Percentiles rank a stretch among this genome's conserved stretches.
Evolutionary conservation across 2,797 vertebrate species (phyloP).

Genomic region (Thamnophis elegans): DNA sequence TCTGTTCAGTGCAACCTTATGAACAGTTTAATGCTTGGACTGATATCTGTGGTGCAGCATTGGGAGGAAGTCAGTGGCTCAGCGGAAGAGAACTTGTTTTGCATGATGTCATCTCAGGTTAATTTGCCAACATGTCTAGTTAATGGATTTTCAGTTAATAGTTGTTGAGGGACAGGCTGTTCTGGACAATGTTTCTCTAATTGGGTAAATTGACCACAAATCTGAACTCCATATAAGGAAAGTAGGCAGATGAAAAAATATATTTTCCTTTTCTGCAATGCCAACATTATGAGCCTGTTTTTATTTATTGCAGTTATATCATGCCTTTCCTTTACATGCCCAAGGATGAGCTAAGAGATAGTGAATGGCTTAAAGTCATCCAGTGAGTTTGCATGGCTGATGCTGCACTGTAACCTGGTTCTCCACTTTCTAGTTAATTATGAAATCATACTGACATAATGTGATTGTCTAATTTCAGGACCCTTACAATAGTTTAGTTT

Average conservation of each 20-base stretch:
- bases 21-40: neutral
- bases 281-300: neutral
- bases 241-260: neutral
- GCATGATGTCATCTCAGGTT: neutral
- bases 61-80: neutral
- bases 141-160: neutral
- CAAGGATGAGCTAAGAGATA: neutral
- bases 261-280: neutral
- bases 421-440: neutral
- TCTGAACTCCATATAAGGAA: neutral
- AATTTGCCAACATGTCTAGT: neutral
- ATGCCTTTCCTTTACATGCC: neutral
- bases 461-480: neutral
- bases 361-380: neutral
- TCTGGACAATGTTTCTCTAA: neutral
- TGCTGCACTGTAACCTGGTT: neutral
- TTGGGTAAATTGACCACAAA: neutral
- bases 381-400: neutral
- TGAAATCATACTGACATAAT: neutral
- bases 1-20: neutral
- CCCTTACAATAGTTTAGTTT: neutral
- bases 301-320: neutral
- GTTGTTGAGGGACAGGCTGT: neutral
- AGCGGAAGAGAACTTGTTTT: neutral
- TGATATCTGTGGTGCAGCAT: neutral